Percentiles rank a stretch among this genome's conserved stretches.
Evolutionary conservation across 2,797 vertebrate genomes (phyloP).

Genomic region (Eupleurogrammus muticus): DNA sequence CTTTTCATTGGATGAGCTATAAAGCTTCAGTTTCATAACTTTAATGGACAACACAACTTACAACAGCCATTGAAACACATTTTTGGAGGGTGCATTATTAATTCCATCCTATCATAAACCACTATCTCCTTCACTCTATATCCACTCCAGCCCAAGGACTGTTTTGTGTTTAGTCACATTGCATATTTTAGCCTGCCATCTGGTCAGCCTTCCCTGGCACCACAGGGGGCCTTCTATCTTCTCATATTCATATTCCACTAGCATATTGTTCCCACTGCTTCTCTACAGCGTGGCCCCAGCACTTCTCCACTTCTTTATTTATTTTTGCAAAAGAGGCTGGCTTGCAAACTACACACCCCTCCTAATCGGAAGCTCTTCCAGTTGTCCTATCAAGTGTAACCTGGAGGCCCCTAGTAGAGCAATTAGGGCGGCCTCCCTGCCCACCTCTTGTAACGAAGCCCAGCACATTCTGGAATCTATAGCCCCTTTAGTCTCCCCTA

Average conservation of each 20-base stretch:
- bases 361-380: conserved; percentile 88
- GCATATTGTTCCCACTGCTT: conserved; percentile 98
- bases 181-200: conserved; percentile 94
- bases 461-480: conserved; percentile 99
- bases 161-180: conserved; percentile 87
- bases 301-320: conserved; percentile 73
- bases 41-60: conserved; percentile 15
- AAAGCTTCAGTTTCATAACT: conserved; percentile 34
- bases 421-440: conserved; percentile 99
- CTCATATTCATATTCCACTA: conserved; percentile 93
- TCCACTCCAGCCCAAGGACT: conserved; percentile 70
- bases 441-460: conserved; percentile 99
- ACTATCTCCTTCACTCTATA: conserved; percentile 48
- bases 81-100: conserved; percentile 41
- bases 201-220: conserved; percentile 92
- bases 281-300: conserved; percentile 78
- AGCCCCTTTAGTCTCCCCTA: conserved; percentile 99
- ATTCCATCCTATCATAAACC: conserved; percentile 58
- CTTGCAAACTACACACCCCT: conserved; percentile 60
- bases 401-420: conserved; percentile 98
- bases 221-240: conserved; percentile 87
- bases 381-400: conserved; percentile 99
- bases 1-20: conserved; percentile 13
- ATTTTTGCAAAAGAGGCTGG: conserved; percentile 71
- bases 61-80: conserved; percentile 28